Evolutionary conservation across 1,140 invertebrate species (phyloP).

Genomic region (Aphelenchoides besseyi): DNA sequence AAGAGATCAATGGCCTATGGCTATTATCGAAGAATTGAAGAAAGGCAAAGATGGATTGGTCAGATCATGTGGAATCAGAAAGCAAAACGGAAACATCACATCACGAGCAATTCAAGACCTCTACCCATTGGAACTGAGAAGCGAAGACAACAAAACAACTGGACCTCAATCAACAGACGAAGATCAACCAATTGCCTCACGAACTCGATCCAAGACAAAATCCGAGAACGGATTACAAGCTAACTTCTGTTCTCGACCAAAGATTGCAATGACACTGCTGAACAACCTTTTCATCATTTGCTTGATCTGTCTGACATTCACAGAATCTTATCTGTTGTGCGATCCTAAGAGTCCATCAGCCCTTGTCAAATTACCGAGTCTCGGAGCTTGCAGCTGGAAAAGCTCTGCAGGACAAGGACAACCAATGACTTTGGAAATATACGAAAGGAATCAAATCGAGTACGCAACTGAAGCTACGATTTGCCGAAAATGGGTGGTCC

Average conservation of each 20-base stretch:
- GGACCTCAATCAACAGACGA: not conserved
- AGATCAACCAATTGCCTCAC: not conserved
- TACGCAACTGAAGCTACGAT: not conserved
- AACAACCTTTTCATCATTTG: not conserved
- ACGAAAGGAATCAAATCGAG: not conserved
- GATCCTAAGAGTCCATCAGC: not conserved
- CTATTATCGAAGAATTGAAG: not conserved
- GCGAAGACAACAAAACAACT: not conserved
- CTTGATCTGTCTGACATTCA: not conserved
- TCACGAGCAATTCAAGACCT: not conserved
- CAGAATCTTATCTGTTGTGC: not conserved
- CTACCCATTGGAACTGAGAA: conserved; percentile 12
- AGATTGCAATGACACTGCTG: not conserved
- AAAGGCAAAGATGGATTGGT: not conserved
- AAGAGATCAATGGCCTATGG: not conserved
- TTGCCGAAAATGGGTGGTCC: not conserved
- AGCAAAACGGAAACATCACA: not conserved
- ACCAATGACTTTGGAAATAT: not conserved
- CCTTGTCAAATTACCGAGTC: not conserved
- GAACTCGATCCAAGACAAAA: not conserved
- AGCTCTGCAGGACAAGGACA: not conserved
- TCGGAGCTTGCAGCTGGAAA: not conserved
- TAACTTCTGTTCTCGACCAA: not conserved
- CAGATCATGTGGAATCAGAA: not conserved
- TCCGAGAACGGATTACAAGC: not conserved